Evolutionary conservation across 2,888 invertebrate species (phyloP).

Genomic region (Sisyra terminalis): DNA sequence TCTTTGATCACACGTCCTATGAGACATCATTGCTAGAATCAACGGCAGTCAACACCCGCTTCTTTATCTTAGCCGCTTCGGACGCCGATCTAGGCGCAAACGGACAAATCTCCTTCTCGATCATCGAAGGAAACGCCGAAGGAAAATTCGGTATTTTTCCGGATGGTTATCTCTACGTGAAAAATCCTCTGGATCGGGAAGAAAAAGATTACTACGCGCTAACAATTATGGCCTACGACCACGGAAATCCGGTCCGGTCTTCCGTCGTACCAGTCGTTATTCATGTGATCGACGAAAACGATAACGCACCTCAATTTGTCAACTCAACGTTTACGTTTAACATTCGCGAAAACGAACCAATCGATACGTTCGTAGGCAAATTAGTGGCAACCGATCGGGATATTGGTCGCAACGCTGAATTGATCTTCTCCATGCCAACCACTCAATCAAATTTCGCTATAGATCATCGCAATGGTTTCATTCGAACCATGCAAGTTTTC

Average conservation of each 20-base stretch:
- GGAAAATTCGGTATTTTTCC: slow-evolving; percentile 88
- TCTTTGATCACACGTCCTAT: slow-evolving; percentile 81
- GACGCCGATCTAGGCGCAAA: slow-evolving; percentile 76
- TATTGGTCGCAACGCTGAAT: slow-evolving; percentile 79
- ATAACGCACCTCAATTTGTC: slow-evolving; percentile 84
- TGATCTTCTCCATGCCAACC: slow-evolving; percentile 62
- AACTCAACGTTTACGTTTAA: slow-evolving; percentile 82
- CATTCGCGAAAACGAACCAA: slow-evolving; percentile 74
- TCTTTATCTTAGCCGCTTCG: slow-evolving; percentile 77
- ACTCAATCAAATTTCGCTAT: slow-evolving; percentile 71
- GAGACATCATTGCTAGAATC: slow-evolving; percentile 85
- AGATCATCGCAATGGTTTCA: slow-evolving; percentile 79
- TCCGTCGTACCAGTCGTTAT: slow-evolving; percentile 84
- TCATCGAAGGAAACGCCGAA: slow-evolving; percentile 73
- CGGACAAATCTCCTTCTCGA: slow-evolving; percentile 63
- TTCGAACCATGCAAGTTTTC: slow-evolving; percentile 69
- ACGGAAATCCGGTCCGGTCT: slow-evolving; percentile 57
- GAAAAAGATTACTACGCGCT: slow-evolving; percentile 81
- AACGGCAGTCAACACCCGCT: slow-evolving; percentile 76
- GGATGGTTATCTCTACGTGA: slow-evolving; percentile 82
- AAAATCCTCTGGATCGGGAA: slow-evolving; percentile 74
- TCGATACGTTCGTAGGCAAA: slow-evolving; percentile 84
- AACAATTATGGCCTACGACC: slow-evolving; percentile 68
- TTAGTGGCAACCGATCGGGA: slow-evolving; percentile 79
- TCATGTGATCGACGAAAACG: slow-evolving; percentile 91